phyloP scores from a whole-genome alignment of 1,140 invertebrate genomes.

The Aphelenchoides besseyi region DNA sequence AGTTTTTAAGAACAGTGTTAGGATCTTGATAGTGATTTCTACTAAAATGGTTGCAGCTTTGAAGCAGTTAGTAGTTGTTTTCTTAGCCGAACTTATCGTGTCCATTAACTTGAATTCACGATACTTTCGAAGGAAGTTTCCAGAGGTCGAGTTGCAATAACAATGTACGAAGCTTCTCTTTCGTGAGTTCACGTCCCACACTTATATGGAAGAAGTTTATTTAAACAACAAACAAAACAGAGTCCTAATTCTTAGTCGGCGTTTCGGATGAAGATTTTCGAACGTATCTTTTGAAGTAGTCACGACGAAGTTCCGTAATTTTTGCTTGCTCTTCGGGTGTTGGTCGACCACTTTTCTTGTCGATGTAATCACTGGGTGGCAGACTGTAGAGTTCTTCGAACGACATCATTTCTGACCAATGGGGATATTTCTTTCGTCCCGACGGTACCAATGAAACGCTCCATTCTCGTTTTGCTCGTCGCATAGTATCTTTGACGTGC shows the following conservation, averaged over 20 bases:
- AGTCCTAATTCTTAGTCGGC: not conserved
- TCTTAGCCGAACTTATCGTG: no score
- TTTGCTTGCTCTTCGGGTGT: constrained; percentile 42
- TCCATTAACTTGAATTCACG: no score
- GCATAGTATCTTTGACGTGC: constrained; percentile 55
- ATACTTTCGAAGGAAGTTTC: no score
- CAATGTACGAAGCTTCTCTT: no score
- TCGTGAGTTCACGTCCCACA: no score
- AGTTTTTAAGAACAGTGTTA: no score
- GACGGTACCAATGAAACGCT: constrained; percentile 40
- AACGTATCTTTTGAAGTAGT: constrained; percentile 45
- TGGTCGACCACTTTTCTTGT: constrained; percentile 52
- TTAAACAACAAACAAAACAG: not conserved
- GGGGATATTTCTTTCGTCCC: constrained; percentile 55
- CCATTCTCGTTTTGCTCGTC: constrained; percentile 54
- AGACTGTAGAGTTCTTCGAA: constrained; percentile 57
- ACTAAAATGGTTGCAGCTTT: no score
- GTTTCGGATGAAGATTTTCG: not conserved
- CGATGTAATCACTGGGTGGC: constrained; percentile 49
- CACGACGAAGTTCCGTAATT: constrained; percentile 38
- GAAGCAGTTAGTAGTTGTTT: no score
- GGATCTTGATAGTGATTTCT: no score
- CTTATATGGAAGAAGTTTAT: no score
- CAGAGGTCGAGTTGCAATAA: no score
- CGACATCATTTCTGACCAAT: constrained; percentile 56